Evolutionary conservation across 2,888 invertebrate genomes (phyloP).

Genomic region (Tetragnatha montana): DNA sequence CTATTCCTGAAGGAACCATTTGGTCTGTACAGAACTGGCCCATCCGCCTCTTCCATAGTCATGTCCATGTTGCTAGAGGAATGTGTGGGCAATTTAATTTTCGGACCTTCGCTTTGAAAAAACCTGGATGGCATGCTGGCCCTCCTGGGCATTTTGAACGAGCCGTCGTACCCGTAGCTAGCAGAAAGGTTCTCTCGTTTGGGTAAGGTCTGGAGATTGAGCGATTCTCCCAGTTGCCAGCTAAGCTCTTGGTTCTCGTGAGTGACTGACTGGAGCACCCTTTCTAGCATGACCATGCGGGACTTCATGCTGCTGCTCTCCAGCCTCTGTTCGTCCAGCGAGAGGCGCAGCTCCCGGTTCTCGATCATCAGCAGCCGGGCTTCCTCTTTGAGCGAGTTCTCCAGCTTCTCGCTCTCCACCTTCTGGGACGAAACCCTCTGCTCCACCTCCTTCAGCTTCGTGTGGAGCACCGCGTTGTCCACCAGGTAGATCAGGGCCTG

Average conservation of each 20-base stretch:
- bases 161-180: neutral
- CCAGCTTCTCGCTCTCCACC: conserved; percentile 45
- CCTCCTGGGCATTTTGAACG: neutral
- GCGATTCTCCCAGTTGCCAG: conserved; percentile 63
- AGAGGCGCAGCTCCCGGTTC: conserved; percentile 56
- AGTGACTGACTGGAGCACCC: conserved; percentile 59
- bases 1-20: conserved; percentile 5
- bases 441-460: conserved; percentile 57
- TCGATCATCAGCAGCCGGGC: conserved; percentile 59
- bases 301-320: conserved; percentile 47
- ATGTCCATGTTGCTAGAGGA: conserved; percentile 53
- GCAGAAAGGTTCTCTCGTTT: conserved; percentile 48
- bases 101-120: conserved; percentile 9
- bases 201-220: conserved; percentile 42
- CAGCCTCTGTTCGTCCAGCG: conserved; percentile 64
- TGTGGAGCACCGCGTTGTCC: conserved; percentile 73
- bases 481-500: conserved; percentile 73
- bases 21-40: neutral
- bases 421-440: conserved; percentile 31
- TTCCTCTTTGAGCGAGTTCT: conserved; percentile 63
- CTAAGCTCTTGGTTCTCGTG: conserved; percentile 63
- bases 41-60: conserved; percentile 41
- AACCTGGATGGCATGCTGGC: conserved; percentile 20
- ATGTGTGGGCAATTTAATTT: conserved; percentile 47
- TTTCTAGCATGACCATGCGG: conserved; percentile 59